Percentiles rank a stretch among this genome's conserved stretches.
Conservation (phyloP, 2,888 invertebrate species). For the Polyommatus iphigenia region DNA sequence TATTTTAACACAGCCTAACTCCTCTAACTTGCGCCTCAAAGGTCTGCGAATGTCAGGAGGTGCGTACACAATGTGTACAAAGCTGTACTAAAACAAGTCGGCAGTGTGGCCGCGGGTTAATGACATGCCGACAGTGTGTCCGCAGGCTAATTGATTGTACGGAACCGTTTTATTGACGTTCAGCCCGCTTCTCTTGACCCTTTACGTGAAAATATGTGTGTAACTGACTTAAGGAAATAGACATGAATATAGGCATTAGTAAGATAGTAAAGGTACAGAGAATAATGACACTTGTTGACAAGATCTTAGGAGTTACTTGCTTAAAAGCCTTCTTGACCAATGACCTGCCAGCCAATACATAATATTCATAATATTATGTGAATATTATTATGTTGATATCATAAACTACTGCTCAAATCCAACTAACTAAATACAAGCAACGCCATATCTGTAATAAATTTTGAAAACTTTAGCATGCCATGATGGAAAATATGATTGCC, state of each 20-base stretch:
- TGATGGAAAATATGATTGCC: too few relatives aligned
- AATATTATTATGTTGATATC: too few relatives aligned
- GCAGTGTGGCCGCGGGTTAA: slow-evolving; percentile 6
- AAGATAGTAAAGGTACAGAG: neutral
- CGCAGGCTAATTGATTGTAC: slow-evolving; percentile 50
- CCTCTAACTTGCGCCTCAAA: slow-evolving; percentile 41
- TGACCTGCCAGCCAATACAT: too few relatives aligned
- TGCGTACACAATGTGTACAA: slow-evolving; percentile 49
- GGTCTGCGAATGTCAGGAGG: slow-evolving; percentile 47
- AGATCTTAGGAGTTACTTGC: neutral
- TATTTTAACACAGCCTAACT: neutral
- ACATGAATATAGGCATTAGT: neutral
- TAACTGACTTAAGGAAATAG: neutral
- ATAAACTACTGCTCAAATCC: too few relatives aligned
- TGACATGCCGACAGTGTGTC: slow-evolving; percentile 10
- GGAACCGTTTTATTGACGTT: slow-evolving; percentile 35
- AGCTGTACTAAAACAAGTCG: neutral
- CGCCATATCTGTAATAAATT: too few relatives aligned
- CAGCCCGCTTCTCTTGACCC: slow-evolving; percentile 17
- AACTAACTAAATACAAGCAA: too few relatives aligned
- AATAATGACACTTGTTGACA: neutral
- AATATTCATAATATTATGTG: too few relatives aligned
- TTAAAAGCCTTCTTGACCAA: too few relatives aligned
- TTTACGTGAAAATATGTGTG: slow-evolving; percentile 2
- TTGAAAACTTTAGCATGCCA: too few relatives aligned